A percentile compares a stretch with the other conserved stretches of the same genome.
These are phyloP conservation scores for Hypocryptadius cinnamomeus DNA, from an alignment of 2,113 vertebrate species.

Conservation along the genomic window DNA sequence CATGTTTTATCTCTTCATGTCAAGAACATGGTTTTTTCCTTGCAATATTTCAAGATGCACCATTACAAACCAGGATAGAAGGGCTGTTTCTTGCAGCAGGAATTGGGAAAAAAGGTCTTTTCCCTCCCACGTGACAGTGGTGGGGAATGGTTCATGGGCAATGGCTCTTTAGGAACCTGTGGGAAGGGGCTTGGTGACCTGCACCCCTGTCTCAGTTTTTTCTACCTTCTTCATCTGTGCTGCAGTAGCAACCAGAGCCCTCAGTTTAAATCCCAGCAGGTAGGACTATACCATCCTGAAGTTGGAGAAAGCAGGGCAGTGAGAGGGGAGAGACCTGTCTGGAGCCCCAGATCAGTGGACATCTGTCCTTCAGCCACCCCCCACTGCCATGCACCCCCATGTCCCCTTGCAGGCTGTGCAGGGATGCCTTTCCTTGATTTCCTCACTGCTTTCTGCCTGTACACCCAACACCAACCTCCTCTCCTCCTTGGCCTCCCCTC, in stretches of 20 bases:
- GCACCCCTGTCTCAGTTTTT: background rate
- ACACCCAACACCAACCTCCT: background rate
- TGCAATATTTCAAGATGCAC: background rate
- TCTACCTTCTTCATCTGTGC: background rate
- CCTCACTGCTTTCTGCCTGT: background rate
- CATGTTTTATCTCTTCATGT: background rate
- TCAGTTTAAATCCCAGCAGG: background rate
- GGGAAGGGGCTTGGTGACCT: background rate
- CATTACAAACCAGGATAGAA: background rate
- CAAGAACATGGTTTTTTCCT: background rate
- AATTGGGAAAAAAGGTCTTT: background rate
- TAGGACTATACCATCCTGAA: background rate
- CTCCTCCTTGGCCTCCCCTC: background rate
- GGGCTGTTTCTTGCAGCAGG: background rate
- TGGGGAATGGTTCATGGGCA: background rate
- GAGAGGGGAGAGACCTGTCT: background rate
- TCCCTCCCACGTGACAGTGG: background rate
- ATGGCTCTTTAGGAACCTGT: background rate
- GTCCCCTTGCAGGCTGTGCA: background rate
- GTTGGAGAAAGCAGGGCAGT: background rate
- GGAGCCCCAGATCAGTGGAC: background rate
- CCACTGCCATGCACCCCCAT: accelerated
- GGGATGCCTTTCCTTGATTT: background rate
- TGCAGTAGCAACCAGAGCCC: background rate
- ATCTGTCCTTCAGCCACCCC: background rate